Evolutionary conservation across 2,113 vertebrate genomes (phyloP).

Genomic region (Benitochromis conjunctus): DNA sequence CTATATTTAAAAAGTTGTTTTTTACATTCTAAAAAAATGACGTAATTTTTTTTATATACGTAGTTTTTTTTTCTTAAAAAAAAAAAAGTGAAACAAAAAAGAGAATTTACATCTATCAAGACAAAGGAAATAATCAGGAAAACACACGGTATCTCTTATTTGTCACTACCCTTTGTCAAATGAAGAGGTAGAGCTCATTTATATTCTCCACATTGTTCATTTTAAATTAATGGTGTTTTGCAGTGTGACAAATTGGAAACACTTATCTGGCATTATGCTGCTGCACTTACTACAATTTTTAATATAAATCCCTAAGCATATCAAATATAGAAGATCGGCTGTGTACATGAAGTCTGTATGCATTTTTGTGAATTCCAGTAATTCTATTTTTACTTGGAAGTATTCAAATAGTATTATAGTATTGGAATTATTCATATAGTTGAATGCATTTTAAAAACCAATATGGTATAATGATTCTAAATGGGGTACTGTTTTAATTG

Average conservation of each 20-base stretch:
- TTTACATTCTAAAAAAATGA: too few species aligned
- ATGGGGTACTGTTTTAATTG: background rate
- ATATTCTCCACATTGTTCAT: background rate
- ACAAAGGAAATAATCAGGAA: background rate
- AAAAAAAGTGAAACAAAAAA: background rate
- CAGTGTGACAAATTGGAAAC: background rate
- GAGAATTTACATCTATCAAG: background rate
- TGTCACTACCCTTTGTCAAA: background rate
- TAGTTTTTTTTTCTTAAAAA: background rate
- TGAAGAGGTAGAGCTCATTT: background rate
- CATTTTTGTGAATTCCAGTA: background rate
- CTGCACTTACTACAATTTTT: background rate
- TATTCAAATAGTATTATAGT: background rate
- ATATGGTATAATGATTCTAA: background rate
- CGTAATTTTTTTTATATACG: background rate
- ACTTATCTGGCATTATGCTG: background rate
- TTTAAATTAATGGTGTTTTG: constrained; percentile 5
- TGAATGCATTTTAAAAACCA: background rate
- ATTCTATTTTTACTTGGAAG: background rate
- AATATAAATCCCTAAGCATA: background rate
- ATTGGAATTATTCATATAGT: background rate
- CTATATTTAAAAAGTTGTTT: background rate
- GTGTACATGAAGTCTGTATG: background rate
- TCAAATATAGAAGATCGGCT: background rate
- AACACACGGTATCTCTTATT: background rate